phyloP scores from a whole-genome alignment of 1,140 invertebrate genomes.

The Adoxophyes honmai region DNA sequence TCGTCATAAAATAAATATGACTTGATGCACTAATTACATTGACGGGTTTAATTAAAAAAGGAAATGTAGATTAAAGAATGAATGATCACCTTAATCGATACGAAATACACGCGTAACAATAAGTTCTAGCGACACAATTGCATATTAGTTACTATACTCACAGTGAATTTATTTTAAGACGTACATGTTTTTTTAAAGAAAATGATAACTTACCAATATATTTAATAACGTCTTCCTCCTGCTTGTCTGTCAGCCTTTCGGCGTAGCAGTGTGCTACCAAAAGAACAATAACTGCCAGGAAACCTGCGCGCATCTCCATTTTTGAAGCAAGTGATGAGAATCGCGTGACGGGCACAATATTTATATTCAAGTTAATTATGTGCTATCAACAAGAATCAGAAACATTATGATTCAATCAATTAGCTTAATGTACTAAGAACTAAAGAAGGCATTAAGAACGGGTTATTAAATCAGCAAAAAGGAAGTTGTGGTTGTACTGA shows the following conservation, averaged over 20 bases:
- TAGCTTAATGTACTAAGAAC: too few relatives aligned
- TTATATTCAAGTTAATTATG: background rate
- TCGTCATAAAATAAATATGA: too few relatives aligned
- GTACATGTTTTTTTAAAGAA: too few relatives aligned
- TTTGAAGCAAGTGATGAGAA: background rate
- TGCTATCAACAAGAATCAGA: background rate
- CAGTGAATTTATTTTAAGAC: constrained; percentile 11
- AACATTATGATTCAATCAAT: constrained; percentile 4
- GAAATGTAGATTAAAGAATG: too few relatives aligned
- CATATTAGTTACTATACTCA: too few relatives aligned
- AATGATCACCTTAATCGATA: too few relatives aligned
- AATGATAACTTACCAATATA: constrained; percentile 1
- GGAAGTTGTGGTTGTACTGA: background rate
- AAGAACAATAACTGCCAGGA: background rate
- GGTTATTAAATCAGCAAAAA: background rate
- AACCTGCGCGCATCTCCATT: background rate
- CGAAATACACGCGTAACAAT: too few relatives aligned
- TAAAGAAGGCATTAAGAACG: too few relatives aligned
- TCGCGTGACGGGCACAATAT: background rate
- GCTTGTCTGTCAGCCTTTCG: constrained; percentile 15
- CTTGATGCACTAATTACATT: too few relatives aligned
- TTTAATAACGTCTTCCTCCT: constrained; percentile 4
- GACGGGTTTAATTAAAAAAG: too few relatives aligned
- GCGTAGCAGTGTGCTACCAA: too few relatives aligned
- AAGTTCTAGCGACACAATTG: too few relatives aligned